Evolutionary conservation across 2,888 invertebrate species (phyloP).

Genomic region (Fragum whitleyi): DNA sequence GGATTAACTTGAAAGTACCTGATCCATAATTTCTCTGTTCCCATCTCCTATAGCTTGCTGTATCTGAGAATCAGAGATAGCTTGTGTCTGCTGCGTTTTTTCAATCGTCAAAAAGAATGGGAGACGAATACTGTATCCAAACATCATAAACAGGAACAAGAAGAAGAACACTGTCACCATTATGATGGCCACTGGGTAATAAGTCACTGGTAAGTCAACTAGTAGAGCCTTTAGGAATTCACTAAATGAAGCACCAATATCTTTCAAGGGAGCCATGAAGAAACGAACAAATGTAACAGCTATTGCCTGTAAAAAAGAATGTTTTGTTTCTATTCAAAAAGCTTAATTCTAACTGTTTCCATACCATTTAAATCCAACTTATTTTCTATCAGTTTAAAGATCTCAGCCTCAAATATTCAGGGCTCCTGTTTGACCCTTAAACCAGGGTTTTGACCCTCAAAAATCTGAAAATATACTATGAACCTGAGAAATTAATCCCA

Average conservation of each 20-base stretch:
- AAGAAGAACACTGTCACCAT: conserved; percentile 63
- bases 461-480: too few species aligned
- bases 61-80: conserved; percentile 43
- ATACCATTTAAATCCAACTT: background rate
- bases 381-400: too few species aligned
- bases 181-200: conserved; percentile 71
- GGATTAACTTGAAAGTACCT: conserved; percentile 44
- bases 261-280: conserved; percentile 75
- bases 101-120: conserved; percentile 70
- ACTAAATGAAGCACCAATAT: conserved; percentile 71
- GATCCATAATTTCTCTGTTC: conserved; percentile 52
- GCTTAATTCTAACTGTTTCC: too few species aligned
- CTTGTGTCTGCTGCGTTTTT: conserved; percentile 49
- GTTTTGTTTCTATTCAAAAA: too few species aligned
- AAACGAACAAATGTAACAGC: conserved; percentile 76
- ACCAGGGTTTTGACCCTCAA: too few species aligned
- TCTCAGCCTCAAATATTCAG: too few species aligned
- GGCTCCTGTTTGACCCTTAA: too few species aligned
- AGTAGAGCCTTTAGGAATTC: conserved; percentile 70
- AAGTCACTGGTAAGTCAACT: conserved; percentile 70
- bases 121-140: conserved; percentile 71
- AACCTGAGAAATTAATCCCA: too few species aligned
- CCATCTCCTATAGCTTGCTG: conserved; percentile 60
- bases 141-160: conserved; percentile 70
- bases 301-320: conserved; percentile 68